These are phyloP conservation scores for Myathropa florea DNA, from an alignment of 2,888 invertebrate genomes.

Conservation along the genomic window DNA sequence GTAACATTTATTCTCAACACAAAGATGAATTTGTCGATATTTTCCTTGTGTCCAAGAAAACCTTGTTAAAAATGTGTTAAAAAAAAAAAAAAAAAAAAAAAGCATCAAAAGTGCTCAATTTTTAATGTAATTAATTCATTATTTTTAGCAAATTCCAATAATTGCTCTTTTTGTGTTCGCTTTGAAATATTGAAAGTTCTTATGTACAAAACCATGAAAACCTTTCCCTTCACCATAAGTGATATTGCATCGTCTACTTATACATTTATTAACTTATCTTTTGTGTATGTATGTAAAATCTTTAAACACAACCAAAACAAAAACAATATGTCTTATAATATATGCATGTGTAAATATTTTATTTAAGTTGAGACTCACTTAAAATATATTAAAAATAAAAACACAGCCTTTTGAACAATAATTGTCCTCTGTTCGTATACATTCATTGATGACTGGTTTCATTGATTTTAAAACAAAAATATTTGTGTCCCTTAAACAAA, in stretches of 20 bases:
- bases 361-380: not conserved
- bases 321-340: not conserved
- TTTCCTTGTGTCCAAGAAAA: no score
- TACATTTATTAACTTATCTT: not conserved
- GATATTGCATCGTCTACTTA: not conserved
- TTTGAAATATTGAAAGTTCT: not conserved
- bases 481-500: slow-evolving; percentile 11
- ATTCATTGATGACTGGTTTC: not conserved
- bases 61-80: no score
- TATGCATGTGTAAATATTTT: not conserved
- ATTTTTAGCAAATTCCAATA: no score
- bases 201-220: slow-evolving; percentile 20
- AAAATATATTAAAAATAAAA: not conserved
- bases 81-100: not conserved
- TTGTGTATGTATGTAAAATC: not conserved
- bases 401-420: not conserved
- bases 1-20: no score
- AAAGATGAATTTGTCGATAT: no score
- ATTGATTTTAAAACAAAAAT: not conserved
- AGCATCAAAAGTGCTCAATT: not conserved
- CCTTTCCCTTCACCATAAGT: slow-evolving; percentile 23
- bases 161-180: not conserved
- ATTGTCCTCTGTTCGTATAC: not conserved
- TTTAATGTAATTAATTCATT: not conserved
- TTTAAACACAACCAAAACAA: not conserved